Conservation (phyloP, 2,888 invertebrate species). For the Perdita meconis region DNA sequence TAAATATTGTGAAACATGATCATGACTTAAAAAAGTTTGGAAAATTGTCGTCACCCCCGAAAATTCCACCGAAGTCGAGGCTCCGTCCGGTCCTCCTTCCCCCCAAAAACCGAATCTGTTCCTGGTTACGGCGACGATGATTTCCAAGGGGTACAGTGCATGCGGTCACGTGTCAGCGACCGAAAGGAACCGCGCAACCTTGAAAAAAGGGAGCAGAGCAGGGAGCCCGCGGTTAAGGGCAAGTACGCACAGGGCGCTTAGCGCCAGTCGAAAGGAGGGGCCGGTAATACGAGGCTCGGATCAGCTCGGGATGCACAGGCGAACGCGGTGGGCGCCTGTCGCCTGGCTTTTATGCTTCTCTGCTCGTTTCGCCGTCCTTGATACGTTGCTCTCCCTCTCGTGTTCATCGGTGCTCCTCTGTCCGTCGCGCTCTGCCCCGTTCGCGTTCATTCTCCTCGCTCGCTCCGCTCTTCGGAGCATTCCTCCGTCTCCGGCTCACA, state of each 20-base stretch:
- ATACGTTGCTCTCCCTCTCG: slow-evolving; percentile 56
- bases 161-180: slow-evolving; percentile 24
- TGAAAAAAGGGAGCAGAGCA: slow-evolving; percentile 34
- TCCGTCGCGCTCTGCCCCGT: not conserved
- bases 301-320: slow-evolving; percentile 39
- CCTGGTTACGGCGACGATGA: too few relatives aligned
- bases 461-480: too few relatives aligned
- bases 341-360: slow-evolving; percentile 67
- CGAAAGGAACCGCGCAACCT: slow-evolving; percentile 35
- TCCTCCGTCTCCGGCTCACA: too few relatives aligned
- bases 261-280: slow-evolving; percentile 57
- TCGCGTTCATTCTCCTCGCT: slow-evolving; percentile 8
- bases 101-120: too few relatives aligned
- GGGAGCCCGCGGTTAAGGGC: slow-evolving; percentile 55
- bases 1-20: too few relatives aligned
- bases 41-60: too few relatives aligned
- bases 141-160: not conserved
- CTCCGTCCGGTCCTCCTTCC: too few relatives aligned
- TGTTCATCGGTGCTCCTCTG: not conserved
- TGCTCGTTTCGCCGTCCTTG: slow-evolving; percentile 70
- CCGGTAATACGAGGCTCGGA: slow-evolving; percentile 52
- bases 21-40: too few relatives aligned
- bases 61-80: too few relatives aligned
- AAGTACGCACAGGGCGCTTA: slow-evolving; percentile 50
- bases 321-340: slow-evolving; percentile 69